Conservation (phyloP, 2,797 vertebrate genomes). For the Danio albolineatus region DNA sequence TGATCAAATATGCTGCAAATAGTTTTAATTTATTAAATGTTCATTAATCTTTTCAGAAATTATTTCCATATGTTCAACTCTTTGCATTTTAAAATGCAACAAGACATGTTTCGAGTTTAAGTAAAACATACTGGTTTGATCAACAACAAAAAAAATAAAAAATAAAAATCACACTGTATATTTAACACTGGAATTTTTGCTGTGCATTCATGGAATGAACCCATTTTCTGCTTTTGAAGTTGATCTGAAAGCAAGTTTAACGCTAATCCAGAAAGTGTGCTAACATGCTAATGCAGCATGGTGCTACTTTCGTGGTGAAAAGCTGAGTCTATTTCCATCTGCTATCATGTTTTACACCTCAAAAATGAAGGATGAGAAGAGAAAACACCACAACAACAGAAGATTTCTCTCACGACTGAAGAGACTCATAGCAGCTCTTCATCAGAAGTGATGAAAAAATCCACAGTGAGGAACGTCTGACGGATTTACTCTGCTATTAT, state of each 20-base stretch:
- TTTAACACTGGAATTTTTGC: too few relatives aligned
- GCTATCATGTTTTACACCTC: slow-evolving; percentile 1
- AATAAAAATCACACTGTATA: too few relatives aligned
- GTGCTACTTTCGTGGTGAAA: not conserved
- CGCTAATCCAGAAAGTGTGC: slow-evolving; percentile 4
- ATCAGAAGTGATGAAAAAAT: slow-evolving; percentile 6
- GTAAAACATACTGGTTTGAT: too few relatives aligned
- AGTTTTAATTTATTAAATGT: too few relatives aligned
- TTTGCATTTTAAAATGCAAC: too few relatives aligned
- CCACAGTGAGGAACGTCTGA: not conserved
- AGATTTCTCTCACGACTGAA: not conserved
- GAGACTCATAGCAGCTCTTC: slow-evolving; percentile 12
- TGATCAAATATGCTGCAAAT: too few relatives aligned
- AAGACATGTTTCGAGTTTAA: too few relatives aligned
- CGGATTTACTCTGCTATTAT: slow-evolving; percentile 1
- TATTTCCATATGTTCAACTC: too few relatives aligned
- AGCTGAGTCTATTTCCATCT: not conserved
- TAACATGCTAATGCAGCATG: not conserved
- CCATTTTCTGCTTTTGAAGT: not conserved
- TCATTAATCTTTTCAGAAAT: too few relatives aligned
- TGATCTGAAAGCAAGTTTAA: not conserved
- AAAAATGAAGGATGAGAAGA: slow-evolving; percentile 10
- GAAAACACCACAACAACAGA: not conserved
- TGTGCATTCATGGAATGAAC: not conserved
- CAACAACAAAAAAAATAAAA: too few relatives aligned